Percentiles rank a stretch among this genome's conserved stretches.
These are phyloP conservation scores for Cariama cristata DNA, from an alignment of 2,113 vertebrate genomes.

Conservation along the genomic window DNA sequence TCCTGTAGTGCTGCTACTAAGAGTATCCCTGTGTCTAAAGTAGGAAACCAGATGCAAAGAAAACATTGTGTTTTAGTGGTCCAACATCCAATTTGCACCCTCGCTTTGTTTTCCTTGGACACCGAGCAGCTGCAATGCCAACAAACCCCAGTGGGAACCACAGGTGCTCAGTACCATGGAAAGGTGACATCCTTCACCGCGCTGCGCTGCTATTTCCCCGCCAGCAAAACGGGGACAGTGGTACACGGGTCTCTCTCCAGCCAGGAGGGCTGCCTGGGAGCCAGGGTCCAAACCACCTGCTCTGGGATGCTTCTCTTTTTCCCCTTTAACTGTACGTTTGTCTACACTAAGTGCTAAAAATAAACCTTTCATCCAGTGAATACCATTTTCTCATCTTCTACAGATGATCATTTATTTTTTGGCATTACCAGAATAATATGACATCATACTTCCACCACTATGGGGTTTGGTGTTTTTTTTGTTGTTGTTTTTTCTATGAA, in stretches of 20 bases:
- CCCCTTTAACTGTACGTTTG: neutral
- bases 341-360: neutral
- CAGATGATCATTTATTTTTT: neutral
- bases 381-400: neutral
- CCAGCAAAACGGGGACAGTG: fast-evolving
- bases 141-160: neutral
- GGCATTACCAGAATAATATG: neutral
- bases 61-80: neutral
- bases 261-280: neutral
- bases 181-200: neutral
- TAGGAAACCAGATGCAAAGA: neutral
- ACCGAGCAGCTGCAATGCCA: fast-evolving
- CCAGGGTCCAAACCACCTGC: neutral
- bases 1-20: neutral
- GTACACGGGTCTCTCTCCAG: neutral
- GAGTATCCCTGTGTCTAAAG: neutral
- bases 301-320: neutral
- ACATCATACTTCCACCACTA: neutral
- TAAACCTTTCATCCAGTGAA: neutral
- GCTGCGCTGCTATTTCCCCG: fast-evolving
- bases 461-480: fast-evolving
- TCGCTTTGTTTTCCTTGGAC: fast-evolving
- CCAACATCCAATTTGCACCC: fast-evolving
- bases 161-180: neutral
- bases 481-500: neutral